phyloP scores from a whole-genome alignment of 2,113 vertebrate genomes.

The Callithrix jacchus region DNA sequence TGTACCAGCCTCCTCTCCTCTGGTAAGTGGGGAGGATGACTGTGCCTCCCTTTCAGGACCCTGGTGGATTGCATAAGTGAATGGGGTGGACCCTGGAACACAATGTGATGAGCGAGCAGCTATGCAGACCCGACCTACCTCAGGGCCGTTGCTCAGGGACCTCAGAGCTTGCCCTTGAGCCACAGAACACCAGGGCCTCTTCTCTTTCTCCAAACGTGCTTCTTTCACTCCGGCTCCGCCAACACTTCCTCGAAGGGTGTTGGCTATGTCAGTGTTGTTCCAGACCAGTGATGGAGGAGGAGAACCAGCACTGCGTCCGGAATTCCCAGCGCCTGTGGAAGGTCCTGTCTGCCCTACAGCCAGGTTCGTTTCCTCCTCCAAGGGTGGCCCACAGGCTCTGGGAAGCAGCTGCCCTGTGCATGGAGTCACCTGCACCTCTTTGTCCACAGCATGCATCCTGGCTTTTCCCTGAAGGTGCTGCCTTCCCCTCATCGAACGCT shows the following conservation, averaged over 20 bases:
- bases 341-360: neutral
- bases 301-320: accelerated
- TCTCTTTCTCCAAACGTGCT: neutral
- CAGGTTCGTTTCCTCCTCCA: neutral
- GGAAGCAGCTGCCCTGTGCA: neutral
- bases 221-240: accelerated
- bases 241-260: accelerated
- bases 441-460: conserved; percentile 6
- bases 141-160: accelerated
- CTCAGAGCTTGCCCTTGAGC: neutral
- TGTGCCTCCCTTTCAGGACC: neutral
- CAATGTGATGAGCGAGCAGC: accelerated
- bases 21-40: neutral
- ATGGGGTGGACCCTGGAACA: neutral
- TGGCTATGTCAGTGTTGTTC: accelerated
- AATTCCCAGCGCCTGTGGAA: accelerated
- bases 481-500: accelerated
- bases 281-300: accelerated
- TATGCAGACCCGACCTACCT: neutral
- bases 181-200: accelerated
- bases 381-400: neutral
- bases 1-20: neutral
- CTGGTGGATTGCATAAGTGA: accelerated
- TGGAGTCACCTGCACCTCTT: neutral
- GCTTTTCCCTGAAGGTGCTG: accelerated